A percentile compares a stretch with the other conserved stretches of the same genome.
Conservation (phyloP, 2,113 vertebrate species). For the Thymallus thymallus region DNA sequence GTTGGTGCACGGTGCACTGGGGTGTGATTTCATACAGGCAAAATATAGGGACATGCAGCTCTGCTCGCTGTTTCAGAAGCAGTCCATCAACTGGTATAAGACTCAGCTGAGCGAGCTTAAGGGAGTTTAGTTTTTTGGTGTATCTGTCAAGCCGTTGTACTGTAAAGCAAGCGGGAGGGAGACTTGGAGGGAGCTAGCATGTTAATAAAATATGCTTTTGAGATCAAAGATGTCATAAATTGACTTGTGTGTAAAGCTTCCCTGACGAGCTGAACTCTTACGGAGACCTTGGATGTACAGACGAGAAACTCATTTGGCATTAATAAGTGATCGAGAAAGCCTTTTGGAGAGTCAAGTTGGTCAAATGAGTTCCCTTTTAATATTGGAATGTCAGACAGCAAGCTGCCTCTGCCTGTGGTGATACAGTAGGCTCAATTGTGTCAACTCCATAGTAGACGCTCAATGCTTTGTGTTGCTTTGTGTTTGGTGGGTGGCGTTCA, state of each 20-base stretch:
- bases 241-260: constrained; percentile 27
- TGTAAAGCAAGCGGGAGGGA: background rate
- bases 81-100: constrained; percentile 15
- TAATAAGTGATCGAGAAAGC: constrained; percentile 3
- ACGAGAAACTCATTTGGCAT: constrained; percentile 17
- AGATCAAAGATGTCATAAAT: constrained; percentile 45
- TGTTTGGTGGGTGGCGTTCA: background rate
- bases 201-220: background rate
- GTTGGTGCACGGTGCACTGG: background rate
- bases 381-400: constrained; percentile 56
- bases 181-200: background rate
- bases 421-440: constrained; percentile 28
- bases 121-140: background rate
- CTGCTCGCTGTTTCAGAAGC: constrained; percentile 19
- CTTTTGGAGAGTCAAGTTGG: constrained; percentile 6
- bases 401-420: constrained; percentile 44
- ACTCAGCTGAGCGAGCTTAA: background rate
- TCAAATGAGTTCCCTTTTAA: constrained; percentile 47
- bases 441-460: background rate
- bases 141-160: constrained; percentile 7
- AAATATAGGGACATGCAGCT: constrained; percentile 37
- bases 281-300: background rate
- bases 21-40: constrained; percentile 32
- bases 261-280: constrained; percentile 22
- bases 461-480: background rate